These are phyloP conservation scores for Saccostrea echinata DNA, from an alignment of 1,140 invertebrate genomes.

Conservation along the genomic window DNA sequence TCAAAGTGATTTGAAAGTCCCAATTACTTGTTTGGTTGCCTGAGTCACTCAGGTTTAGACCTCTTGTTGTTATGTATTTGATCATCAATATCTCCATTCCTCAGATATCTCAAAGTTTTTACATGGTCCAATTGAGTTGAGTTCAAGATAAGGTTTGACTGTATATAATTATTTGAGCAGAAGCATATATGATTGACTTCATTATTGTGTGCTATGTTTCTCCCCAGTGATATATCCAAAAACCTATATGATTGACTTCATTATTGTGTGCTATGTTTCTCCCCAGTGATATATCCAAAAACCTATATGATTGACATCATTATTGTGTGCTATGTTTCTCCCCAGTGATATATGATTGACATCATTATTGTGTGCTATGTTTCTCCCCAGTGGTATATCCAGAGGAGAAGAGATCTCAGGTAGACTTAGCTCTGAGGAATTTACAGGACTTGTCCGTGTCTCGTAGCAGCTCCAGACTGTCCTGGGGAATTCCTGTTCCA, in stretches of 20 bases:
- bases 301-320: no score
- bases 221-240: constrained; percentile 75
- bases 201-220: not conserved
- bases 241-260: no score
- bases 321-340: no score
- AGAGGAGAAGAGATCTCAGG: constrained; percentile 70
- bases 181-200: no score
- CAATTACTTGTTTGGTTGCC: not conserved
- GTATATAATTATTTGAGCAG: no score
- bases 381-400: constrained; percentile 76
- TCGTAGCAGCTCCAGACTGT: constrained; percentile 87
- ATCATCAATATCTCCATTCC: no score
- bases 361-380: not conserved
- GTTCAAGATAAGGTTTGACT: no score
- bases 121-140: not conserved
- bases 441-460: constrained; percentile 94
- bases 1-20: no score
- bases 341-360: no score
- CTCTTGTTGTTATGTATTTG: not conserved
- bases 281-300: no score
- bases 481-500: constrained; percentile 92
- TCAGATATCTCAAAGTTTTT: not conserved
- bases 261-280: no score
- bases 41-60: not conserved
- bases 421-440: constrained; percentile 75